These are phyloP conservation scores for Barbus barbus DNA, from an alignment of 2,113 vertebrate species.

Conservation along the genomic window DNA sequence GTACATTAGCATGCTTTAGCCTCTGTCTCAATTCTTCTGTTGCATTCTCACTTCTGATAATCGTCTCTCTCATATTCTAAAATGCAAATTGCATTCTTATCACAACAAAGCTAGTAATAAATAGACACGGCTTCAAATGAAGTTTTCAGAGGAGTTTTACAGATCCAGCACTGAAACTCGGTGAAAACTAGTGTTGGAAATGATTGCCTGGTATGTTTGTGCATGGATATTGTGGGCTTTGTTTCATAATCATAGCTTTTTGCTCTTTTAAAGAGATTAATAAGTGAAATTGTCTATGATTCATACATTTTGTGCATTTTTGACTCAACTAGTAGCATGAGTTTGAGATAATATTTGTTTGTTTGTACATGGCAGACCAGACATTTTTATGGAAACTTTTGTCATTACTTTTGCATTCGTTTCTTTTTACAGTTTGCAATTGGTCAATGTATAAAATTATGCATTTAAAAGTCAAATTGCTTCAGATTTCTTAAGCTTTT, in stretches of 20 bases:
- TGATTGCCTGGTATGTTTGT: background rate
- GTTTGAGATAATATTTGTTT: no score
- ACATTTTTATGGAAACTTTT: background rate
- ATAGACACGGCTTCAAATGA: background rate
- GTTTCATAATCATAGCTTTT: no score
- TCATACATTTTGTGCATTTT: no score
- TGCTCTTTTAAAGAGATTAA: no score
- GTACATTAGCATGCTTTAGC: constrained; percentile 42
- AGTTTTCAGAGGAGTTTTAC: constrained; percentile 2
- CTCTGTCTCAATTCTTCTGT: constrained; percentile 37
- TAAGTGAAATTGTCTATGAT: no score
- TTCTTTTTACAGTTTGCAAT: background rate
- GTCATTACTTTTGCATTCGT: background rate
- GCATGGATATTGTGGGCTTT: no score
- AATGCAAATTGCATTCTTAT: constrained; percentile 40
- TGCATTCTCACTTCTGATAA: constrained; percentile 34
- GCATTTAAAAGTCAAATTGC: background rate
- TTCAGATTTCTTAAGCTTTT: background rate
- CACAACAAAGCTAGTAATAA: constrained; percentile 16
- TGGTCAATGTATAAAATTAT: background rate
- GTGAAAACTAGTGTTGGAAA: no score
- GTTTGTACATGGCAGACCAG: no score
- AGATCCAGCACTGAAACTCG: background rate
- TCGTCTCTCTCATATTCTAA: constrained; percentile 24
- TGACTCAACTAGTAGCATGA: no score